Evolutionary conservation across 2,113 vertebrate species (phyloP).

Genomic region (Panthera tigris): DNA sequence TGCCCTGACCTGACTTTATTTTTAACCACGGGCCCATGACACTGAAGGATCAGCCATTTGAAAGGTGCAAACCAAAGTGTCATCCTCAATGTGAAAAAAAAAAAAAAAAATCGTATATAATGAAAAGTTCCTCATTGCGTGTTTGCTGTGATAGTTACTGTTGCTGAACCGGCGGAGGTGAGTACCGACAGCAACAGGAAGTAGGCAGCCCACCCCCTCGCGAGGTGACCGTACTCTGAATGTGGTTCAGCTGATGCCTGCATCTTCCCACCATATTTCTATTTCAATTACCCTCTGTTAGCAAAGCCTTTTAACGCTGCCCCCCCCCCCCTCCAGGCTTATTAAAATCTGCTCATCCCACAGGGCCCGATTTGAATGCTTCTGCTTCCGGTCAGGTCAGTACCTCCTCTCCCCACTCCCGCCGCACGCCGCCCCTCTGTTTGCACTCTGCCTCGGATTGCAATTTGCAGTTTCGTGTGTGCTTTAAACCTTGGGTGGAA

Average conservation of each 20-base stretch:
- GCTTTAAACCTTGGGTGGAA: background rate
- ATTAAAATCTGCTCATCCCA: background rate
- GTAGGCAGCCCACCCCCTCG: background rate
- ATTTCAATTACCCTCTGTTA: background rate
- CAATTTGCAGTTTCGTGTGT: background rate
- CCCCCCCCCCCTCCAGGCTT: background rate
- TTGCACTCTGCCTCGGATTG: background rate
- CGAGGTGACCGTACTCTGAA: background rate
- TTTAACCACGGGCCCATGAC: background rate
- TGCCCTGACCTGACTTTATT: background rate
- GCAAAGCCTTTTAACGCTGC: background rate
- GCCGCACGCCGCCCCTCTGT: background rate
- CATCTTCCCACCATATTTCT: background rate
- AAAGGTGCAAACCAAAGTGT: background rate
- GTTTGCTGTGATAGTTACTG: background rate
- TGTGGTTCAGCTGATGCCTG: background rate
- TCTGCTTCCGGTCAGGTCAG: accelerated
- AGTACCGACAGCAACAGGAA: background rate
- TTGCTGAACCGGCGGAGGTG: background rate
- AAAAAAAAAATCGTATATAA: background rate
- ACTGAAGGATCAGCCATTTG: background rate
- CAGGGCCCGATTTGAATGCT: background rate
- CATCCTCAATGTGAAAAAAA: background rate
- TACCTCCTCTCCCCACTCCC: background rate
- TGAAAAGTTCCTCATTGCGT: background rate